These are phyloP conservation scores for Myopa testacea DNA, from an alignment of 2,888 invertebrate species.

Conservation along the genomic window DNA sequence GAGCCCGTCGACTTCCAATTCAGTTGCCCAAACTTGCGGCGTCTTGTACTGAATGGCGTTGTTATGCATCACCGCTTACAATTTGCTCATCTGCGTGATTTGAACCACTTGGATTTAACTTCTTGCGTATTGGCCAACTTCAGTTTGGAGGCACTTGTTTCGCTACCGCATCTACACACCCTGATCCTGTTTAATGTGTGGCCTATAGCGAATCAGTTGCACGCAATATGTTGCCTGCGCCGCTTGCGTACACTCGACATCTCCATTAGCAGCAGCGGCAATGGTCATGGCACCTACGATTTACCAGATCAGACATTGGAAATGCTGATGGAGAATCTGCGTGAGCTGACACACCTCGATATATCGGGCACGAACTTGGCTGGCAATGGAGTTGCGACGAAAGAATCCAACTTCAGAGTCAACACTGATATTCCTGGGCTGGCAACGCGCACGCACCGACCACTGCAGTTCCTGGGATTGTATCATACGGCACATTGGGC, in stretches of 20 bases:
- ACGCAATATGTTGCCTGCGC: slow-evolving; percentile 73
- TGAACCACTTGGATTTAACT: slow-evolving; percentile 66
- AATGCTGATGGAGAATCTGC: slow-evolving; percentile 79
- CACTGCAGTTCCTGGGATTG: slow-evolving; percentile 90
- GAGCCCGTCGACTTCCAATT: slow-evolving; percentile 74
- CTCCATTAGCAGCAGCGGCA: slow-evolving; percentile 76
- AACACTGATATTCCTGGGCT: slow-evolving; percentile 87
- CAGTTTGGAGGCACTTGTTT: slow-evolving; percentile 69
- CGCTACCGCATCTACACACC: slow-evolving; percentile 77
- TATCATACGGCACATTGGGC: slow-evolving; percentile 92
- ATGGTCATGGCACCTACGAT: slow-evolving; percentile 79
- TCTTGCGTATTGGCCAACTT: slow-evolving; percentile 67
- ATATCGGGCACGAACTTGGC: slow-evolving; percentile 97
- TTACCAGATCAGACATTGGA: slow-evolving; percentile 78
- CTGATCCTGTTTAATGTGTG: slow-evolving; percentile 86
- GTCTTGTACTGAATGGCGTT: slow-evolving; percentile 66
- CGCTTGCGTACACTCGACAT: slow-evolving; percentile 83
- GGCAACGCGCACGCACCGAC: slow-evolving; percentile 78
- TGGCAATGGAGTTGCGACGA: slow-evolving; percentile 80
- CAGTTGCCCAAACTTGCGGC: slow-evolving; percentile 66
- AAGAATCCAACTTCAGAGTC: slow-evolving; percentile 61
- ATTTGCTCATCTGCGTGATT: slow-evolving; percentile 62
- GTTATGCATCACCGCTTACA: slow-evolving; percentile 64
- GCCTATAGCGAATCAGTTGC: slow-evolving; percentile 71
- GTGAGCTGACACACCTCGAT: slow-evolving; percentile 84